Evolutionary conservation across 2,888 invertebrate species (phyloP).

Genomic region (Mythimna lalbum): DNA sequence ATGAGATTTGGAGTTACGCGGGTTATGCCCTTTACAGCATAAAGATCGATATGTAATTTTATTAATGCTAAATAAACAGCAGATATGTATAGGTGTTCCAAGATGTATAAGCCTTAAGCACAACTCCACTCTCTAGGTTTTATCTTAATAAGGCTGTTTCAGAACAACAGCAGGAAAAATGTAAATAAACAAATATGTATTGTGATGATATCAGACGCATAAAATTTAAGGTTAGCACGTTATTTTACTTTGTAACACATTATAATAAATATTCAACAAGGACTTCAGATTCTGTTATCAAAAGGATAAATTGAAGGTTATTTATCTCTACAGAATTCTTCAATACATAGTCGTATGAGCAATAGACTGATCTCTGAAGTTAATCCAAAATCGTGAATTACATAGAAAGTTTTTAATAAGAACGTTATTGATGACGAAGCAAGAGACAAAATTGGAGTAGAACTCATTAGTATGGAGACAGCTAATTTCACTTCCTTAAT

Average conservation of each 20-base stretch:
- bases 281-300: conserved; percentile 13
- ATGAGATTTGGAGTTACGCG: too few species aligned
- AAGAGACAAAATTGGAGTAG: conserved; percentile 23
- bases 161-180: conserved; percentile 36
- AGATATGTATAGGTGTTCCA: background rate
- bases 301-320: conserved; percentile 38
- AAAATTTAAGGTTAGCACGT: conserved; percentile 30
- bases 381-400: background rate
- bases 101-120: background rate
- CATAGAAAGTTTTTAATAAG: conserved; percentile 14
- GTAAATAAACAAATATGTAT: conserved; percentile 24
- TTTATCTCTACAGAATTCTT: background rate
- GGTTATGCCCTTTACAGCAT: too few species aligned
- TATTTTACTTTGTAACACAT: conserved; percentile 20
- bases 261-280: conserved; percentile 30
- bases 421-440: conserved; percentile 22
- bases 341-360: background rate
- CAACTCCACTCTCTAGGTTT: background rate
- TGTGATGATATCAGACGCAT: conserved; percentile 24
- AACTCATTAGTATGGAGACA: conserved; percentile 37
- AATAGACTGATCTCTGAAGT: background rate
- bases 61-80: background rate
- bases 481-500: conserved; percentile 59
- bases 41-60: background rate
- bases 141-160: background rate